These are phyloP conservation scores for Drosophila insularis DNA, from an alignment of 1,140 invertebrate species.

Conservation along the genomic window DNA sequence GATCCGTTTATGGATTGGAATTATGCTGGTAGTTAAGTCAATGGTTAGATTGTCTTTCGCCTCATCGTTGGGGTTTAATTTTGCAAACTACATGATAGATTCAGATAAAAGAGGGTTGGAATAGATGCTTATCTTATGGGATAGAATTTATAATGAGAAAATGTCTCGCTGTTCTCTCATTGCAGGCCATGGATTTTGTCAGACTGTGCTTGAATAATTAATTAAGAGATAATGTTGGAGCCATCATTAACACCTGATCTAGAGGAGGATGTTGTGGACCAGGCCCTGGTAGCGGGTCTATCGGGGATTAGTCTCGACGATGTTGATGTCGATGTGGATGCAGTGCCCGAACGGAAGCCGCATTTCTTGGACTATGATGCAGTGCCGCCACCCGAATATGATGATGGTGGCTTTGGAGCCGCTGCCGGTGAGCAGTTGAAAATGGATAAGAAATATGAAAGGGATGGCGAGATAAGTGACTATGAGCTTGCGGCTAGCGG, in stretches of 20 bases:
- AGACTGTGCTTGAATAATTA: slow-evolving; percentile 9
- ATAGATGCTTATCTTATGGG: neutral
- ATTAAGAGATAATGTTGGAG: slow-evolving; percentile 52
- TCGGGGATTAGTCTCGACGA: slow-evolving; percentile 46
- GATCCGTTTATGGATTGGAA: no score
- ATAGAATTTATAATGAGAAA: slow-evolving; percentile 13
- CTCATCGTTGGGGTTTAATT: no score
- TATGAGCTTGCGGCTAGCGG: slow-evolving; percentile 81
- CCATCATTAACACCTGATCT: slow-evolving; percentile 49
- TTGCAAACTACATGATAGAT: no score
- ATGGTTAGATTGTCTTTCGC: no score
- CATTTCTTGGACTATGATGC: slow-evolving; percentile 86
- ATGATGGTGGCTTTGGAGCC: slow-evolving; percentile 72
- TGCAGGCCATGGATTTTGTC: slow-evolving; percentile 58
- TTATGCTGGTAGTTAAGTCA: no score
- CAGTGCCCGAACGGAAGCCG: slow-evolving; percentile 82
- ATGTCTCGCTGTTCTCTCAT: neutral
- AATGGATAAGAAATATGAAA: slow-evolving; percentile 80
- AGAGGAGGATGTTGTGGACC: slow-evolving; percentile 28
- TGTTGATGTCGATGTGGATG: slow-evolving; percentile 68
- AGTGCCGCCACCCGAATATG: slow-evolving; percentile 83
- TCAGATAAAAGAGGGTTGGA: no score
- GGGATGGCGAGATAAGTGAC: slow-evolving; percentile 80
- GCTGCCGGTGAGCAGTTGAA: slow-evolving; percentile 72
- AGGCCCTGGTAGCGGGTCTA: slow-evolving; percentile 15